Evolutionary conservation across 1,140 invertebrate species (phyloP), one percentile per base, ranked within the genome.

Genomic region (Pemphigus obesinymphae): DNA sequence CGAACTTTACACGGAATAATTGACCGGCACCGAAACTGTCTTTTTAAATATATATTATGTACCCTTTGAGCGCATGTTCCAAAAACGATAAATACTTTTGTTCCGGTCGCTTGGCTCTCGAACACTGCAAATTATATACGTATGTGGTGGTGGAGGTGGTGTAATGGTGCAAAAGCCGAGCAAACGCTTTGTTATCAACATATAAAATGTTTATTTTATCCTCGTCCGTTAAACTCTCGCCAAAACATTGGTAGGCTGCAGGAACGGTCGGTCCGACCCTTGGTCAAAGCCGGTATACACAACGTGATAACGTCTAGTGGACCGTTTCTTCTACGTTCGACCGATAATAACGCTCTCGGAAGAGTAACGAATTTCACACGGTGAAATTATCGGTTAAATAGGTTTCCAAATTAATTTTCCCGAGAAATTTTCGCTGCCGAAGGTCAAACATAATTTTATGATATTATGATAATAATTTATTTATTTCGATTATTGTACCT

Each of bases 81-180:
- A 20, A 66, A 66, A 66, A 66, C 63, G 31, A 66, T 66, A 66
- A 66, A 66, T 20, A 37, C n/a, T n/a, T n/a, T n/a, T 20, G 63
- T 66, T 66, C 63, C 63, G 63, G 63, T 37, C 63, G 63, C 31
- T 66, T 66, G 63, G 34, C 20, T 37, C 63, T 40, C 20, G 20
- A n/a, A 66, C 63, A 66, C 10, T 66, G 31, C 31, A 66, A 66
- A 66, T n/a, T n/a, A 37, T 20, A 63, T n/a, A 37, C 34, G 63
- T 37, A 66, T 37, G 7, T 26, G 29, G 11, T 58, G 61, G 61
- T 37, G 31, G 31, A 8, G 8, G 31, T 37, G 63, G 34, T 45
- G 43, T 72, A 53, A 75, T 75, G 50, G 75, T 78, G 75, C 75
- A 78, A 78, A 78, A 78, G 75, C 75, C 75, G 75, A 78, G 75